Evolutionary conservation across 2,113 vertebrate genomes (phyloP), one percentile per base, ranked within the genome.

Genomic region (Nesospiza acunhae): DNA sequence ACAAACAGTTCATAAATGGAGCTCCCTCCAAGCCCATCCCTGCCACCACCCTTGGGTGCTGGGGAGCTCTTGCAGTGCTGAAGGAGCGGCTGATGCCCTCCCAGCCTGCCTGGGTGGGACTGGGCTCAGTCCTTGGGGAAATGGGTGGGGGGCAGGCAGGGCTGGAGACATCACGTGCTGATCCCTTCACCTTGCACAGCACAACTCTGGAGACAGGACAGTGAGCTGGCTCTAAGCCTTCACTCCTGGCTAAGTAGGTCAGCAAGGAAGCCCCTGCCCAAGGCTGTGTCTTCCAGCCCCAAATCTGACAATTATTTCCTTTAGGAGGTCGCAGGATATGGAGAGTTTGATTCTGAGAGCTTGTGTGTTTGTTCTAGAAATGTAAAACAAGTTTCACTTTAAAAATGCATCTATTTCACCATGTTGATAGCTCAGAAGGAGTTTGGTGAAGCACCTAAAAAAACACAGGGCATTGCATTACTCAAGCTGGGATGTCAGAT

Each of bases 401-500:
- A 70, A 73, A 68, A 94, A 22, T 77, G 7, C 14, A 93, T 79
- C 59, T 82, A 22, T 47, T 93, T 55, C 66, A 62, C 23, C 15
- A 2, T 62, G 76, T 56, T 62, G 77, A 64, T 59, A 33, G 81
- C 53, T 96, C 49, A 67, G 30, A 55, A 88, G 75, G 77, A 80
- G 44, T 55, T 92, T 16, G 39, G 68, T 84, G 66, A 96, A 70
- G 55, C 5, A 46, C 67, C 88, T 95, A 27, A 80, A 88, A 83
- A 88, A 58, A 26, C 17, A 77, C 46, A 76, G 37, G 13, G 66
- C 81, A 60, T 60, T 35, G 31, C 60, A 30, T 67, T 44, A 63
- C 52, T 85, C 50, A 66, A 6, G 35, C 15, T 91, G n/a, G 56
- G 31, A 33, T 84, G 58, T 76, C 87, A 84, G 47, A 53, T 2